Conservation (phyloP, 2,888 invertebrate genomes). For the Scaptomyza caliginosa region DNA sequence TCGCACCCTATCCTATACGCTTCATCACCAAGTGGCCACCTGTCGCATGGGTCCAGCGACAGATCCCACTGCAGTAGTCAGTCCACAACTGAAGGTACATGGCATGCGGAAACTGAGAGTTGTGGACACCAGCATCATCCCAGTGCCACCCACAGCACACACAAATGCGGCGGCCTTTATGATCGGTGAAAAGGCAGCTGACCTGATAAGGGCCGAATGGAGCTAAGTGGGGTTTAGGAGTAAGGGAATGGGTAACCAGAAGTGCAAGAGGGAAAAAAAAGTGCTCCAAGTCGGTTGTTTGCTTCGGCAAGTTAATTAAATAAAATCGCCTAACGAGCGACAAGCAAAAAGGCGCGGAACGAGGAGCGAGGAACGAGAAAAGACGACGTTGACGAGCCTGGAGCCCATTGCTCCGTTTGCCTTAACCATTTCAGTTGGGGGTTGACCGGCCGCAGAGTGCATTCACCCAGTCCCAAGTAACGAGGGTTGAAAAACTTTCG, state of each 20-base stretch:
- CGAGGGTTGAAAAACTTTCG: slow-evolving; percentile 63
- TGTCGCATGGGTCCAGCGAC: slow-evolving; percentile 89
- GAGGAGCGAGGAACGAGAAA: slow-evolving; percentile 1
- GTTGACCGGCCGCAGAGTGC: slow-evolving; percentile 64
- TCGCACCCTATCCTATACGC: slow-evolving; percentile 86
- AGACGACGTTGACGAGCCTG: slow-evolving; percentile 6
- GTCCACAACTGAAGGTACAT: slow-evolving; percentile 87
- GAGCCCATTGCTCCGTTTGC: slow-evolving; percentile 6
- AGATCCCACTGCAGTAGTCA: slow-evolving; percentile 88
- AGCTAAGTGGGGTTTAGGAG: slow-evolving; percentile 78
- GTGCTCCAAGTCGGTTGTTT: slow-evolving; percentile 31
- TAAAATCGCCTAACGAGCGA: slow-evolving; percentile 55
- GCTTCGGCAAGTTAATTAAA: slow-evolving; percentile 69
- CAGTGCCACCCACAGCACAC: slow-evolving; percentile 87
- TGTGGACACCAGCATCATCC: slow-evolving; percentile 89
- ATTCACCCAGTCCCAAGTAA: slow-evolving; percentile 62
- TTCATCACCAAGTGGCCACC: slow-evolving; percentile 88
- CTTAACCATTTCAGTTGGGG: slow-evolving; percentile 31
- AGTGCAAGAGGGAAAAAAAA: background rate
- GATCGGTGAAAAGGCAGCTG: slow-evolving; percentile 90
- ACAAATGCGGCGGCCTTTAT: slow-evolving; percentile 89
- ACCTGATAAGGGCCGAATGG: slow-evolving; percentile 85
- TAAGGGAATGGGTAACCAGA: slow-evolving; percentile 40
- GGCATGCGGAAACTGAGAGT: slow-evolving; percentile 87
- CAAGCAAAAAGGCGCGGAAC: slow-evolving; percentile 3